Base-by-base conservation (phyloP, 2,113 vertebrate species). In the Carassius gibelio region DNA sequence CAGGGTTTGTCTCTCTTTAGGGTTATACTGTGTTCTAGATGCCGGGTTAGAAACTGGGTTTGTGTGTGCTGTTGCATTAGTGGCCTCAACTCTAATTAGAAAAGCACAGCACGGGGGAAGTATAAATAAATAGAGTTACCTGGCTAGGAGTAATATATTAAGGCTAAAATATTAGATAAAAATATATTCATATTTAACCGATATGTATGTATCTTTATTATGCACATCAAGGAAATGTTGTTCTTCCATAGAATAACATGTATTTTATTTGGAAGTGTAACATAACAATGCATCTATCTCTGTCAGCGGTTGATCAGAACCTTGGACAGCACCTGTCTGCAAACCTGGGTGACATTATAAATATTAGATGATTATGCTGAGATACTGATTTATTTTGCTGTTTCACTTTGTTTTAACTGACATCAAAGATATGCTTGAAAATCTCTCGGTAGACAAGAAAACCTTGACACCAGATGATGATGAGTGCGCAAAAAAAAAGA, bases 311-410 rank as follows among this genome's bases (percentile, higher is more conserved):
- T 57, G 26, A 57, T 34, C 75, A 77, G 75, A 77, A 77, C 75
- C 75, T 19, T 34, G 75, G 75, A 77, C 75, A 77, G 75, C 75
- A 57, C 14, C 75, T 55, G 45, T 75, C 42, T 74, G 42, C 14
- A 57, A 57, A 55, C 48, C 50, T 55, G 50, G 15, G 9, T 11
- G 45, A 77, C 75, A n/a, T 38, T 38, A 30, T 30, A 30, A 30
- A 30, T 42, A 10, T 26, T 64, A 26, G 23, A 7, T 30, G 62
- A 15, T 68, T 34, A 68, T 68, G 14, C 14, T 15, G 64, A 68
- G 64, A 36, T 17, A 17, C 64, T 68, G 17, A 30, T 15, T 68
- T 8, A 17, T 68, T 17, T 68, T 15, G 66, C 66, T 17, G 13
- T 66, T 66, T 15, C 64, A 34, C 13, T 17, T 34, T 8, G 14